These are phyloP conservation scores for Rhabdomys dilectus DNA, from an alignment of 2,113 vertebrate genomes.

Conservation along the genomic window DNA sequence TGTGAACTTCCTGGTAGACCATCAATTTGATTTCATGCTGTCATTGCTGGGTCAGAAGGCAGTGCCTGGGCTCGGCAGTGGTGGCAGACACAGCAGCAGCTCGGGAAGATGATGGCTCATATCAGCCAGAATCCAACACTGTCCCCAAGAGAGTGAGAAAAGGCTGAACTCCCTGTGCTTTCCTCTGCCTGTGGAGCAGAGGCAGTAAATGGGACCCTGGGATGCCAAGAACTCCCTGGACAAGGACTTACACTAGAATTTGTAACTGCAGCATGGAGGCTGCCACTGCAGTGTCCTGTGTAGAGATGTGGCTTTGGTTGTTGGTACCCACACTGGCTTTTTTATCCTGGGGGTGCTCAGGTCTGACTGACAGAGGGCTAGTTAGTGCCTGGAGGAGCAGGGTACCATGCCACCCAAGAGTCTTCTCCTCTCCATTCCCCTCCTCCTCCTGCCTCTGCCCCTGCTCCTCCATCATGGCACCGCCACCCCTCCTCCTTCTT, in stretches of 20 bases:
- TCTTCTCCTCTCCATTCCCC: background rate
- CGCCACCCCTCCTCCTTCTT: background rate
- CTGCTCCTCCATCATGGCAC: background rate
- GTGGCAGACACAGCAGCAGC: conserved; percentile 97
- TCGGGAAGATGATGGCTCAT: conserved; percentile 96
- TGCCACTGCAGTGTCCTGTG: conserved; percentile 98
- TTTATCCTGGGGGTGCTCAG: conserved; percentile 87
- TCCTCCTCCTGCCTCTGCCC: background rate
- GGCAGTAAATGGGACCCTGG: background rate
- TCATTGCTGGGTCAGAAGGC: conserved; percentile 96
- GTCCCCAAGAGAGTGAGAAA: background rate
- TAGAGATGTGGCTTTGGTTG: conserved; percentile 98
- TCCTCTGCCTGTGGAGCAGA: background rate
- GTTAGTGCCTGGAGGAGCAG: background rate
- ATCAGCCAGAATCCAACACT: conserved; percentile 80
- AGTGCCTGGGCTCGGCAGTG: conserved; percentile 96
- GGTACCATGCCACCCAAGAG: background rate
- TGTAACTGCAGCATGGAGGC: conserved; percentile 97
- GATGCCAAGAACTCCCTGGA: background rate
- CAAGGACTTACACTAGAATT: conserved; percentile 97
- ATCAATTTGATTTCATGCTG: conserved; percentile 99
- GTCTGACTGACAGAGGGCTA: background rate
- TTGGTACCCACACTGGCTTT: conserved; percentile 95
- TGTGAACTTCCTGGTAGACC: conserved; percentile 97
- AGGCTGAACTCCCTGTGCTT: background rate